Evolutionary conservation across 92 coral and sea anemone genomes (phyloP).

Genomic region (Epizoanthus rinbou): DNA sequence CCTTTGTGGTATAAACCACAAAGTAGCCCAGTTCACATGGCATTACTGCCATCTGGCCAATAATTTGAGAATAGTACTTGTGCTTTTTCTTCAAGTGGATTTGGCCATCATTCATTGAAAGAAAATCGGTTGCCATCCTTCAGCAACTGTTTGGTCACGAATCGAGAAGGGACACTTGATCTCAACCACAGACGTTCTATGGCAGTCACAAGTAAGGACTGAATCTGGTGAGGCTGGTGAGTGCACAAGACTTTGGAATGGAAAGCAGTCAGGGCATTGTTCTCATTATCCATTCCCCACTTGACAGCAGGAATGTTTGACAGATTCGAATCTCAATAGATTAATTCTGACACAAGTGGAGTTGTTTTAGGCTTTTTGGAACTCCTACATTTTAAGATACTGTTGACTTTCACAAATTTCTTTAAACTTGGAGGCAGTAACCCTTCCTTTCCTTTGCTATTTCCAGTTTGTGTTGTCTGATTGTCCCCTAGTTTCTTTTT

Average conservation of each 20-base stretch:
- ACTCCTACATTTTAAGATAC: too few species aligned
- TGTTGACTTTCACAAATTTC: too few species aligned
- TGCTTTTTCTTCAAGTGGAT: conserved; percentile 12
- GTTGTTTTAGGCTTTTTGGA: too few species aligned
- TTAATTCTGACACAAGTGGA: too few species aligned
- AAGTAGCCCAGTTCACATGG: conserved; percentile 8
- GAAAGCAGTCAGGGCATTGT: too few species aligned
- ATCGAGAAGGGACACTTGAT: conserved; percentile 1
- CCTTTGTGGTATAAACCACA: conserved; percentile 45
- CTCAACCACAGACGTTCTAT: background rate
- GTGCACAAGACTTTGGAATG: background rate
- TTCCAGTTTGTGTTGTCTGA: too few species aligned
- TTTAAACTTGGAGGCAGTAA: too few species aligned
- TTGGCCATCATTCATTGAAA: background rate
- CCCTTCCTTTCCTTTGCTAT: too few species aligned
- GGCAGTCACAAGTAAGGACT: conserved; percentile 14
- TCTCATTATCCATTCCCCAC: too few species aligned
- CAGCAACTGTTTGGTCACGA: background rate
- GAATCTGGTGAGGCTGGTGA: background rate
- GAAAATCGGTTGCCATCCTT: conserved; percentile 22
- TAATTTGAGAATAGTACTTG: conserved; percentile 48
- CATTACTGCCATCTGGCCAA: conserved; percentile 29
- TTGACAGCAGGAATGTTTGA: too few species aligned
- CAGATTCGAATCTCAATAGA: too few species aligned
- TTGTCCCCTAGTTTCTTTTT: too few species aligned